These are phyloP conservation scores for Lamellibrachia luymesi DNA, from an alignment of 1,140 invertebrate species.

Conservation along the genomic window DNA sequence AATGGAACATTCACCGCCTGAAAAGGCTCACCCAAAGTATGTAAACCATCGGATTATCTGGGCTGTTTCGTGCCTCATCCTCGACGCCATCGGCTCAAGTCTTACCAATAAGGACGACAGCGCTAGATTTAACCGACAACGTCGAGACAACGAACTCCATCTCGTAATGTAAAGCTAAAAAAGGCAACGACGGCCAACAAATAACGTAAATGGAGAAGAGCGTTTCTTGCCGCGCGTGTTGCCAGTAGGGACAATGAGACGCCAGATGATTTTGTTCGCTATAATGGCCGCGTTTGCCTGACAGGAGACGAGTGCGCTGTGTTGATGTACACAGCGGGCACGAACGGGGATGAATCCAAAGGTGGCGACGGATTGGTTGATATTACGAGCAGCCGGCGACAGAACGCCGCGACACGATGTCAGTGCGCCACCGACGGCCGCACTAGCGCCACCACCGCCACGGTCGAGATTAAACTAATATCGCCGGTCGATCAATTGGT, in stretches of 20 bases:
- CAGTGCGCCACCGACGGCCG: not conserved
- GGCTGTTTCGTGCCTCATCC: not conserved
- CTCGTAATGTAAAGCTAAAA: not conserved
- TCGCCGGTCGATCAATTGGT: not conserved
- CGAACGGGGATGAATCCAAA: not conserved
- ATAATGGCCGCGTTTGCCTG: not conserved
- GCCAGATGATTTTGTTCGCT: not conserved
- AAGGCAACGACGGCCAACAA: not conserved
- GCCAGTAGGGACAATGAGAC: not conserved
- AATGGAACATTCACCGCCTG: not conserved
- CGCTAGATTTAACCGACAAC: not conserved
- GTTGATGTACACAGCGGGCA: not conserved
- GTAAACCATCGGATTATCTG: not conserved
- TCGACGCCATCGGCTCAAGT: not conserved
- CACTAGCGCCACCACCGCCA: not conserved
- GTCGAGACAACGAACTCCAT: not conserved
- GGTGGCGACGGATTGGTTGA: not conserved
- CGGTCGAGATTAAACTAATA: slow-evolving; percentile 1
- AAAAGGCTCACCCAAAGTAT: not conserved
- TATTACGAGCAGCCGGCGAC: not conserved
- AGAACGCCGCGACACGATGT: not conserved
- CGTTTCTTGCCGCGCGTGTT: not conserved
- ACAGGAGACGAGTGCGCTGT: not conserved
- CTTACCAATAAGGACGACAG: not conserved
- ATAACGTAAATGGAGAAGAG: not conserved